Evolutionary conservation across 2,888 invertebrate species (phyloP), one percentile per base, ranked within the genome.

Genomic region (Oligia latruncula): DNA sequence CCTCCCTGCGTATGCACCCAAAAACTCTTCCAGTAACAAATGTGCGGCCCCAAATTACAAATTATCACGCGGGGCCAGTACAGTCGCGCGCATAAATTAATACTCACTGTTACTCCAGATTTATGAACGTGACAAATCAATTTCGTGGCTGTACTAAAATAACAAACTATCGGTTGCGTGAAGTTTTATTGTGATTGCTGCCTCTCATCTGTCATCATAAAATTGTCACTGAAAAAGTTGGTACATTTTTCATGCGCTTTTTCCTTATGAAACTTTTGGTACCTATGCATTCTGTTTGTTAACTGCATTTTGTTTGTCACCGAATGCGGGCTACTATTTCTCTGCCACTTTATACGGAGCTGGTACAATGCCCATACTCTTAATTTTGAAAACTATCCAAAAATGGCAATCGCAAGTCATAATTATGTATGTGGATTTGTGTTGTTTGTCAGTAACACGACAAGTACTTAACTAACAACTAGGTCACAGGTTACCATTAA

Each of bases 81-180:
- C 77, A 80, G 74, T 78, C 81, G 60, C 62, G 62, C 35, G 62
- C 74, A 81, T 87, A 73, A 80, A 85, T 85, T 73, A 82, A 78
- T 80, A 49, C 62, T 71, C 62, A 66, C 67, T 79, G 78, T 80
- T 65, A 78, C 68, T 65, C 13, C 46, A 46, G 78, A 87, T 82
- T 82, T 87, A 89, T 67, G 67, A n/a, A 11, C 76, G n/a, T 70
- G 76, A 79, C 87, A 81, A 88, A 81, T 88, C 75, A 83, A 83
- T 88, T 74, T 68, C 65, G 43, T 40, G n/a, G 23, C 65, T 66
- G 52, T 72, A 67, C 71, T 62, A 55, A 43, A 55, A 52, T 64
- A 75, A 67, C 29, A 58, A 55, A 72, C n/a, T 23, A 55, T 83
- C 65, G 46, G 23, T 40, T 52, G 17, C 40, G 29, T 62, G 20